phyloP scores from a whole-genome alignment of 2,888 invertebrate species.

The Cordilura impudica region DNA sequence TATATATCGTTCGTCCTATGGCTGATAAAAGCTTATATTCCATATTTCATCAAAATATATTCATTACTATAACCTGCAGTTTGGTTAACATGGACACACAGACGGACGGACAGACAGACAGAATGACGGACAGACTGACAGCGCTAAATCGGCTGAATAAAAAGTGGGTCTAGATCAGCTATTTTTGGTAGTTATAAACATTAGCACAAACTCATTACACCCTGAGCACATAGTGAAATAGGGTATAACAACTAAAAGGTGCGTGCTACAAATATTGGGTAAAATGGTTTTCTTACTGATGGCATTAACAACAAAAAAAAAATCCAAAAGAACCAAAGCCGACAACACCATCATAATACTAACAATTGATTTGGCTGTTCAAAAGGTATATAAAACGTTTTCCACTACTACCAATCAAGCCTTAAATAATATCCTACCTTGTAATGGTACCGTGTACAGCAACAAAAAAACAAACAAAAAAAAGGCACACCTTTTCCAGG shows the following conservation, averaged over 20 bases:
- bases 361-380: constrained; percentile 42
- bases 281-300: constrained; percentile 14
- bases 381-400: constrained; percentile 15
- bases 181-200: too few relatives aligned
- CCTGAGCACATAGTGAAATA: too few relatives aligned
- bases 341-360: neutral
- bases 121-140: too few relatives aligned
- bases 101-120: too few relatives aligned
- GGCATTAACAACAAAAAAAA: neutral
- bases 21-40: too few relatives aligned
- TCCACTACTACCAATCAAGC: neutral
- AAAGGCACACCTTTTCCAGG: constrained; percentile 50
- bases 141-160: too few relatives aligned
- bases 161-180: too few relatives aligned
- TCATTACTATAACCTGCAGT: too few relatives aligned
- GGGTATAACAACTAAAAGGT: constrained; percentile 11
- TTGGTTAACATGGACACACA: too few relatives aligned
- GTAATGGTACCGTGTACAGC: neutral
- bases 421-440: neutral
- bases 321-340: neutral
- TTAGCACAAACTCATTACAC: too few relatives aligned
- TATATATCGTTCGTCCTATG: too few relatives aligned
- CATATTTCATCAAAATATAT: too few relatives aligned
- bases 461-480: neutral
- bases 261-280: constrained; percentile 45